A percentile compares a stretch with the other conserved stretches of the same genome.
phyloP scores from a whole-genome alignment of 2,797 vertebrate genomes.

The Micrastur ruficollis region DNA sequence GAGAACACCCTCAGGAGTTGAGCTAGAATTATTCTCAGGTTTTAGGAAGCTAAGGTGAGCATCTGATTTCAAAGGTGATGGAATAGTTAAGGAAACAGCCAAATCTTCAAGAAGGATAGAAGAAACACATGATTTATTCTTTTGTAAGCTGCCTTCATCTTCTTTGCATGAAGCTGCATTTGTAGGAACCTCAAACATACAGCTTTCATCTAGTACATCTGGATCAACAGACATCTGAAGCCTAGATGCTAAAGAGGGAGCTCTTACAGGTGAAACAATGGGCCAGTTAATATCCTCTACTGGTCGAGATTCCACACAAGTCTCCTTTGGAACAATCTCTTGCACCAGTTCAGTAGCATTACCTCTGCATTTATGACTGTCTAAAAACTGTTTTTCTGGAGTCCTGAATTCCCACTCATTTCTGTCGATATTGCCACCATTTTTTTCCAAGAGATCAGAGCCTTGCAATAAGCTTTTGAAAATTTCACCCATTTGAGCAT shows the following conservation, averaged over 20 bases:
- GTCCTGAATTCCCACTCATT: conserved; percentile 76
- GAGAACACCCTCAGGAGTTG: conserved; percentile 86
- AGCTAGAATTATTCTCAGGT: conserved; percentile 71
- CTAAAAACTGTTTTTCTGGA: conserved; percentile 74
- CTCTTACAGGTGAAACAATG: conserved; percentile 81
- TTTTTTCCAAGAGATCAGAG: conserved; percentile 86
- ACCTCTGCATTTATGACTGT: conserved; percentile 58
- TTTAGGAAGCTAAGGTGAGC: conserved; percentile 93
- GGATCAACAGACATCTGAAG: conserved; percentile 81
- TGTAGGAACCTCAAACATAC: conserved; percentile 89
- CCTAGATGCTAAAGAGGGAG: conserved; percentile 72
- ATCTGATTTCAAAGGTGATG: conserved; percentile 96
- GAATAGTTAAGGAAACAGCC: conserved; percentile 94
- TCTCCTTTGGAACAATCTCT: conserved; percentile 55
- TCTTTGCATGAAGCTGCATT: conserved; percentile 65
- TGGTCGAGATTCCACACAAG: conserved; percentile 57
- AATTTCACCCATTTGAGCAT: conserved; percentile 98
- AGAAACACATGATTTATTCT: conserved; percentile 74
- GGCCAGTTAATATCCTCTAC: conserved; percentile 79
- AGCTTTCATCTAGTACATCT: conserved; percentile 91
- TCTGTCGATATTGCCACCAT: conserved; percentile 60
- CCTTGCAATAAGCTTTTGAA: conserved; percentile 95
- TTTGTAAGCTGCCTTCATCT: conserved; percentile 67
- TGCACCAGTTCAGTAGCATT: conserved; percentile 46
- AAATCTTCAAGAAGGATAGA: conserved; percentile 93